Base-by-base conservation (phyloP, 92 coral and sea anemone species). In the Ricordea florida region DNA sequence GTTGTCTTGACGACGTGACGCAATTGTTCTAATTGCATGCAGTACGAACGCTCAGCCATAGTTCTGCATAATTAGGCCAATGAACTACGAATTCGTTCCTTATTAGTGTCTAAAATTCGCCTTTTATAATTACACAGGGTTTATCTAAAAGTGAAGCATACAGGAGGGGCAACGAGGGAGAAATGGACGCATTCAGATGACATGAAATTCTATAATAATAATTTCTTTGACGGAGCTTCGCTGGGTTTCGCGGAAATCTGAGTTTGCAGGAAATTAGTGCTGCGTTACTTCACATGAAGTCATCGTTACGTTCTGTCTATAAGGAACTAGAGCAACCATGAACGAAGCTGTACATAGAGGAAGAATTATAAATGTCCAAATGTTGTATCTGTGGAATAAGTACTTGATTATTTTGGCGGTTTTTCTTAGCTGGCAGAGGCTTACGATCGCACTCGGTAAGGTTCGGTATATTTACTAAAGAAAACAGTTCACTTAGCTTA, bases 1-100 rank as follows among this genome's bases (percentile, higher is more conserved):
- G 92, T 90, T 60, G 49, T 78, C 65, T 72, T 87, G 85, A 37
- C 76, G 79, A 31, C 93, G 42, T 91, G 97, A 91, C 97, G 97
- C 85, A 76, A 80, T 78, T 50, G 76, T 69, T 79, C 61, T 38
- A 32, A 78, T 62, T 34, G 24, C 44, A 45, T 66, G 68, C 79
- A 32, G 58, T 45, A 21, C 6, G 79, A 64, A n/a, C 51, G 42
- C 22, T 42, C 28, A 20, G n/a, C 60, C 80, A 59, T 79, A 79
- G 24, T 59, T 69, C 57, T 55, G 79, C 85, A 79, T 79, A 79
- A 79, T 79, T 79, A 63, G 63, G 74, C 63, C 41, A 23, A 42
- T 38, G 82, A 47, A 47, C 53, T 63, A 16, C 49, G 42, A 57
- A 58, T 59, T 30, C 50, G 23, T 45, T 44, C 9, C 32, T 59